phyloP scores from a whole-genome alignment of 1,140 invertebrate species.

The Aphaenogaster rudis region DNA sequence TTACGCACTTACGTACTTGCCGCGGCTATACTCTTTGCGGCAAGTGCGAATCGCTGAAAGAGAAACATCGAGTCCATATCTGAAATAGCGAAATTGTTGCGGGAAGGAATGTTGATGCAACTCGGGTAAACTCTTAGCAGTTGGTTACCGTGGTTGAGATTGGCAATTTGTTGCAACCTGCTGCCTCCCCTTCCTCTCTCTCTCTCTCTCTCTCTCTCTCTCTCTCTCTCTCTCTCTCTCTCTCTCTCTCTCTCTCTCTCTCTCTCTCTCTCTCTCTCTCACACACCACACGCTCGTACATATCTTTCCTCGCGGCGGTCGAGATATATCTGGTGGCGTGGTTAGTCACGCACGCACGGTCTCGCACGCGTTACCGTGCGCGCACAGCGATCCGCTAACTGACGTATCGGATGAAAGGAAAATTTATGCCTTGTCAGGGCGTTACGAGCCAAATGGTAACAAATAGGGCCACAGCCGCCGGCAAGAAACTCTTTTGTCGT shows the following conservation, averaged over 20 bases:
- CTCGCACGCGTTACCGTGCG: conserved; percentile 35
- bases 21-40: neutral
- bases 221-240: too few species aligned
- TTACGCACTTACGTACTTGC: neutral
- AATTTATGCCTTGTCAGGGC: conserved; percentile 66
- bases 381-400: conserved; percentile 5
- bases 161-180: conserved; percentile 79
- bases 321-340: conserved; percentile 32
- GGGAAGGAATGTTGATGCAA: conserved; percentile 75
- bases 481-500: conserved; percentile 72
- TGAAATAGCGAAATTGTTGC: conserved; percentile 68
- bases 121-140: conserved; percentile 41
- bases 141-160: conserved; percentile 70
- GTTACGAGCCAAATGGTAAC: conserved; percentile 69
- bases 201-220: neutral
- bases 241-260: neutral
- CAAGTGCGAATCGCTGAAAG: neutral
- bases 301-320: conserved; percentile 13
- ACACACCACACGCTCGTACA: neutral
- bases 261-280: neutral
- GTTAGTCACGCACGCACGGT: conserved; percentile 53
- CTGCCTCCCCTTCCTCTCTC: conserved; percentile 48
- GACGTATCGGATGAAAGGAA: conserved; percentile 72
- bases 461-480: conserved; percentile 52
- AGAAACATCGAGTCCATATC: conserved; percentile 26